Evolutionary conservation across 2,113 vertebrate species (phyloP).

Genomic region (Speoplatyrhinus poulsoni): DNA sequence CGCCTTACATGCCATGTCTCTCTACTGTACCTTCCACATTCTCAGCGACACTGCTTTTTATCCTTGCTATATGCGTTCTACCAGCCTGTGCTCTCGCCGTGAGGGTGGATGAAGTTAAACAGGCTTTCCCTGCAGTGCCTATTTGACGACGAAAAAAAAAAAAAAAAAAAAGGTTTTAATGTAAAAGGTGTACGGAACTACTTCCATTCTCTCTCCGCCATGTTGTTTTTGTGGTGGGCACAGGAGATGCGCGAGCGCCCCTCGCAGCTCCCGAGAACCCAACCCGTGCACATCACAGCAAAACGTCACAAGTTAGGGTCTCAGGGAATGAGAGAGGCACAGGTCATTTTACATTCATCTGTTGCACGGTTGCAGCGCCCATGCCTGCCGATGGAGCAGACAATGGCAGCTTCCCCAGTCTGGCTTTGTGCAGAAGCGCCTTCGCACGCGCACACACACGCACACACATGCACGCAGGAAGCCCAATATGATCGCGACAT

Average conservation of each 20-base stretch:
- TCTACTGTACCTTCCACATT: constrained; percentile 36
- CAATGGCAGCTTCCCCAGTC: constrained; percentile 55
- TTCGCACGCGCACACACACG: constrained; percentile 16
- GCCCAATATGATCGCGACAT: constrained; percentile 6
- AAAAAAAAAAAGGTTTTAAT: not conserved
- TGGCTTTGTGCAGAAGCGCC: constrained; percentile 38
- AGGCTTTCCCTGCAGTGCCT: constrained; percentile 13
- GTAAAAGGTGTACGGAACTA: not conserved
- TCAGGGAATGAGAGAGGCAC: constrained; percentile 99
- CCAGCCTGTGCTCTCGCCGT: constrained; percentile 11
- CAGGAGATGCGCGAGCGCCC: constrained; percentile 85
- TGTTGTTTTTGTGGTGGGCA: constrained; percentile 32
- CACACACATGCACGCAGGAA: not conserved
- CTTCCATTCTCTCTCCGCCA: constrained; percentile 40
- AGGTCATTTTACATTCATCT: constrained; percentile 47
- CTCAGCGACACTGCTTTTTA: constrained; percentile 27
- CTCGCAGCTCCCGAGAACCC: constrained; percentile 99
- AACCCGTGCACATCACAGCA: constrained; percentile 99
- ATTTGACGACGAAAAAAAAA: constrained; percentile 6
- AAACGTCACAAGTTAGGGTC: constrained; percentile 99
- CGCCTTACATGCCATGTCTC: constrained; percentile 22
- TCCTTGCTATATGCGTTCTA: not conserved
- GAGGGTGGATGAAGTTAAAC: constrained; percentile 32
- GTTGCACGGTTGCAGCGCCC: constrained; percentile 19
- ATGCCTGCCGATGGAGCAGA: constrained; percentile 40